Evolutionary conservation across 2,797 vertebrate species (phyloP).

Genomic region (Epinephelus coioides): DNA sequence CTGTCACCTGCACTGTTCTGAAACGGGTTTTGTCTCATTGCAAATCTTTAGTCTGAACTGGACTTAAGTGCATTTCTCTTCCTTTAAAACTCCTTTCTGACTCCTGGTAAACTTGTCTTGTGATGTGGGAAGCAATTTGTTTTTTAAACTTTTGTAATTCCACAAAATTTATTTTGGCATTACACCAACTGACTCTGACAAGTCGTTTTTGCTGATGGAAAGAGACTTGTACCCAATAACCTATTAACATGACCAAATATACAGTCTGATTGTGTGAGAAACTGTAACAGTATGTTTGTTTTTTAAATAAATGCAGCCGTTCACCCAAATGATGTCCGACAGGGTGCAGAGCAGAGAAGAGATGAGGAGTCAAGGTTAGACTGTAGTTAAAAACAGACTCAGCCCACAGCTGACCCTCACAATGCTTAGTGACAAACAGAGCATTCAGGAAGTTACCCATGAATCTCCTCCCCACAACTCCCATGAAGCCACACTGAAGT

Average conservation of each 20-base stretch:
- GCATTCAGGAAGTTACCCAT: constrained; percentile 86
- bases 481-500: constrained; percentile 88
- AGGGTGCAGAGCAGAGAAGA: constrained; percentile 47
- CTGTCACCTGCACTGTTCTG: too few species aligned
- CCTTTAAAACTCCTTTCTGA: background rate
- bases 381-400: constrained; percentile 57
- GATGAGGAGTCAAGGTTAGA: constrained; percentile 74
- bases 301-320: constrained; percentile 30
- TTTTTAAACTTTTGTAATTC: background rate
- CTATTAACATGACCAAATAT: background rate
- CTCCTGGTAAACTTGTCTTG: background rate
- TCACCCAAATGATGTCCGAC: background rate
- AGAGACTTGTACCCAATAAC: background rate
- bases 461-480: constrained; percentile 90
- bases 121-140: background rate
- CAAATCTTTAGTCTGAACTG: too few species aligned
- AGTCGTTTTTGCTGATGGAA: background rate
- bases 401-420: constrained; percentile 55
- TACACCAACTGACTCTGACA: background rate
- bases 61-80: background rate
- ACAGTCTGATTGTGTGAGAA: background rate
- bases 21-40: too few species aligned
- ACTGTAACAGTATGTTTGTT: background rate
- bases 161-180: background rate
- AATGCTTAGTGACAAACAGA: constrained; percentile 79